Evolutionary conservation across 1,140 invertebrate species (phyloP).

Genomic region (Sarcophaga bullata): DNA sequence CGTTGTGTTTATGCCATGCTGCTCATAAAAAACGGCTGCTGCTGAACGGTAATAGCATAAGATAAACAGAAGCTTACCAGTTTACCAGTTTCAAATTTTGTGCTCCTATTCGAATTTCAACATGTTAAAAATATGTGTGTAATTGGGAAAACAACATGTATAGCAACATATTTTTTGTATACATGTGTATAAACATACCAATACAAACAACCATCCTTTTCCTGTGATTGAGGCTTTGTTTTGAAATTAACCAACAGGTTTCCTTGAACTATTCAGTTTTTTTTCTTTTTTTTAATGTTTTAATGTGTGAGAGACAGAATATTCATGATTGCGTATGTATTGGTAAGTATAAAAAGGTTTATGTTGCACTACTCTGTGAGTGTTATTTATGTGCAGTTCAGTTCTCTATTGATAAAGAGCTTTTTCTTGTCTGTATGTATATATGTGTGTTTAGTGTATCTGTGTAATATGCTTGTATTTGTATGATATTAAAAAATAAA

Average conservation of each 20-base stretch:
- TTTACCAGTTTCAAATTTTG: too few species aligned
- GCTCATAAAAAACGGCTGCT: too few species aligned
- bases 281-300: background rate
- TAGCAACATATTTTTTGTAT: conserved; percentile 5
- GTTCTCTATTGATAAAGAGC: background rate
- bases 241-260: conserved; percentile 22
- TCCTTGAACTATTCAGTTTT: conserved; percentile 26
- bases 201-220: too few species aligned
- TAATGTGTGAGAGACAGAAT: background rate
- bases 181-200: background rate
- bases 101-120: too few species aligned
- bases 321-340: background rate
- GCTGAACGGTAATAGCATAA: too few species aligned
- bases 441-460: background rate
- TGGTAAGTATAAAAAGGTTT: background rate
- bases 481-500: conserved; percentile 34
- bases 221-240: too few species aligned
- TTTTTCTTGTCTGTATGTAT: background rate
- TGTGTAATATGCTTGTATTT: conserved; percentile 18
- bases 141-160: background rate
- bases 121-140: background rate
- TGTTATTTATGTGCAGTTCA: background rate
- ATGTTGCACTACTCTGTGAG: background rate
- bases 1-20: too few species aligned
- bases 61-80: too few species aligned